Evolutionary conservation across 2,113 vertebrate species (phyloP).

Genomic region (Daboia siamensis): DNA sequence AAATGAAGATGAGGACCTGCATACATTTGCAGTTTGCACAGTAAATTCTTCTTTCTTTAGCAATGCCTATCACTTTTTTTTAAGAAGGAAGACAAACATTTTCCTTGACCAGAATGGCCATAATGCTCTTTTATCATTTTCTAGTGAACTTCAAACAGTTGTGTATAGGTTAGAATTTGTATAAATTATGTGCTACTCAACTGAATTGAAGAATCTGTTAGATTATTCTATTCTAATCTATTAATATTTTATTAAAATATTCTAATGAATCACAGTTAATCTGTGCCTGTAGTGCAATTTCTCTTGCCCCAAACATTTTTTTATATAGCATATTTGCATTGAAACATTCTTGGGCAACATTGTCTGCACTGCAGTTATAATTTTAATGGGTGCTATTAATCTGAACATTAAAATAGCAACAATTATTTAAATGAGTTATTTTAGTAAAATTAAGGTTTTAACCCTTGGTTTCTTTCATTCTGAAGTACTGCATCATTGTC

Average conservation of each 20-base stretch:
- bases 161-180: neutral
- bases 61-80: neutral
- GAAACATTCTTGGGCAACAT: neutral
- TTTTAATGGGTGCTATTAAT: neutral
- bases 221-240: neutral
- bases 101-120: neutral
- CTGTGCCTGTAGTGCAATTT: neutral
- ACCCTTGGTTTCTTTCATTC: neutral
- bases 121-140: neutral
- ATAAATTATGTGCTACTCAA: neutral
- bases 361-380: neutral
- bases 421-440: constrained; percentile 5
- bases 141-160: neutral
- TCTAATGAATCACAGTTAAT: neutral
- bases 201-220: neutral
- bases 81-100: neutral
- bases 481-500: neutral
- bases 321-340: neutral
- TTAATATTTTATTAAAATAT: neutral
- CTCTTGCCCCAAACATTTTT: neutral
- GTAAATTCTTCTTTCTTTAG: neutral
- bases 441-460: neutral
- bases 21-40: neutral
- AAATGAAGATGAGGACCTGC: neutral
- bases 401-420: neutral